Evolutionary conservation across 2,797 vertebrate species (phyloP).

Genomic region (Micrastur ruficollis): DNA sequence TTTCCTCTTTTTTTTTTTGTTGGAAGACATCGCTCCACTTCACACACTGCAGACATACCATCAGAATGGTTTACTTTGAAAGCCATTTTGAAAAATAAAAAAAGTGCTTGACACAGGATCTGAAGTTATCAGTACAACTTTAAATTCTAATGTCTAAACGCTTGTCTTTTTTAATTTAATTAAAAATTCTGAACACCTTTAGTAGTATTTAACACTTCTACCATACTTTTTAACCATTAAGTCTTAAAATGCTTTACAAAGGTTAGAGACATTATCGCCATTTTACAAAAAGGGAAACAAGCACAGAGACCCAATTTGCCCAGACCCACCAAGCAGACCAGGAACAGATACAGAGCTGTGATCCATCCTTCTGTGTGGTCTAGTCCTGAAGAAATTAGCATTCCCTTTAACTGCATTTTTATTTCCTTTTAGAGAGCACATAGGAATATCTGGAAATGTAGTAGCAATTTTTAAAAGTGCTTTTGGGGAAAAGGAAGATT

Average conservation of each 20-base stretch:
- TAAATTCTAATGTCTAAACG: neutral
- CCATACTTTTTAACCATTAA: neutral
- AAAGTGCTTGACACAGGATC: neutral
- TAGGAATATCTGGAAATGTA: constrained; percentile 49
- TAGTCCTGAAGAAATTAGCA: constrained; percentile 20
- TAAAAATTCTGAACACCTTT: neutral
- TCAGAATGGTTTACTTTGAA: neutral
- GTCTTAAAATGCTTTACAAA: neutral
- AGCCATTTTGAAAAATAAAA: neutral
- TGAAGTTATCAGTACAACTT: neutral
- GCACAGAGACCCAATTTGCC: neutral
- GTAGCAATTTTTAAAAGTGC: constrained; percentile 52
- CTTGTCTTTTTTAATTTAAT: neutral
- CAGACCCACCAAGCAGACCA: neutral
- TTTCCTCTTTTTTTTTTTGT: neutral
- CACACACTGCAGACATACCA: neutral
- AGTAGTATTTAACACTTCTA: neutral
- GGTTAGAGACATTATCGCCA: neutral
- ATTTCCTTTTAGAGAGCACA: constrained; percentile 31
- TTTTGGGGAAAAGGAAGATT: constrained; percentile 61
- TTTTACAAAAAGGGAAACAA: neutral
- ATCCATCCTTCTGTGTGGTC: neutral
- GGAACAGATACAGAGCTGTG: neutral
- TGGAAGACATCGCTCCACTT: neutral
- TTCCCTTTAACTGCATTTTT: constrained; percentile 47